Evolutionary conservation across 2,888 invertebrate species (phyloP).

Genomic region (Agrotis exclamationis): DNA sequence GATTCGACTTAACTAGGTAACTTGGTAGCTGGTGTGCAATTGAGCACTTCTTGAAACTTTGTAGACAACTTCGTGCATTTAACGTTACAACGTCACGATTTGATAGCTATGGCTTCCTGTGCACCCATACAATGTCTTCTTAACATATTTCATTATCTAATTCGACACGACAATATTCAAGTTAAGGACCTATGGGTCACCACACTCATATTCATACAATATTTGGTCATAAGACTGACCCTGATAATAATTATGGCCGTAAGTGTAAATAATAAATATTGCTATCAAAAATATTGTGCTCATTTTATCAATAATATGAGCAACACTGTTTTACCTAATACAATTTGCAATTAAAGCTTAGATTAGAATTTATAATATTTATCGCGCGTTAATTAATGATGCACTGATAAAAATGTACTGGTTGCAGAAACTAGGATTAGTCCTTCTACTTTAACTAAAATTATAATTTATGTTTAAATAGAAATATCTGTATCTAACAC

Average conservation of each 20-base stretch:
- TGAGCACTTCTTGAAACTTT: conserved; percentile 21
- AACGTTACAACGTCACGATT: conserved; percentile 1
- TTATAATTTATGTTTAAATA: background rate
- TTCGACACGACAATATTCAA: conserved; percentile 35
- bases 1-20: background rate
- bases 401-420: conserved; percentile 28
- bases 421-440: background rate
- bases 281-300: conserved; percentile 16
- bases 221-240: conserved; percentile 23
- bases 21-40: conserved; percentile 5
- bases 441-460: conserved; percentile 3
- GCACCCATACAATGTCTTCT: conserved; percentile 19
- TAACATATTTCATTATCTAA: conserved; percentile 29
- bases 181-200: conserved; percentile 34
- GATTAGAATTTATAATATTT: conserved; percentile 19
- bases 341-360: conserved; percentile 26
- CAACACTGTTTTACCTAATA: background rate
- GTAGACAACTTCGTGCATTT: conserved; percentile 7
- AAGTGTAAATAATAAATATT: conserved; percentile 14
- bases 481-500: background rate
- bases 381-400: conserved; percentile 37
- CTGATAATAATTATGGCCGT: conserved; percentile 27
- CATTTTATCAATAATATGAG: background rate
- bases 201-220: conserved; percentile 22
- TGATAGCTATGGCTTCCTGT: background rate